Conservation (phyloP, 2,113 vertebrate species). For the Corynorhinus townsendii region DNA sequence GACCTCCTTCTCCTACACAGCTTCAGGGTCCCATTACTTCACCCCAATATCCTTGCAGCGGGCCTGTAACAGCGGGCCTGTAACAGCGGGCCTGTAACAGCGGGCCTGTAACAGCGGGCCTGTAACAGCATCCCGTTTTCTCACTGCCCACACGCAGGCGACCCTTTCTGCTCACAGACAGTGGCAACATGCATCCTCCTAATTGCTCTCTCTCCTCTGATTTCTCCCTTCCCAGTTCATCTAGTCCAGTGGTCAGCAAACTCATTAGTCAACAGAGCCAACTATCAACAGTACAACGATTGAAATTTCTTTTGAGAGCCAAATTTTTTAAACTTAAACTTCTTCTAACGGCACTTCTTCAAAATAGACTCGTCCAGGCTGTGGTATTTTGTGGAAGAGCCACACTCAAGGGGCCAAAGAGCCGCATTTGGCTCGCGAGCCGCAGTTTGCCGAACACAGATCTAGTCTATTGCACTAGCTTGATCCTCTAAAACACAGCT, state of each 20-base stretch:
- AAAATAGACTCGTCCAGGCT: too few species aligned
- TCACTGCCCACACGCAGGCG: neutral
- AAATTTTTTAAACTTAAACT: too few species aligned
- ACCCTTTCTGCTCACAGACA: neutral
- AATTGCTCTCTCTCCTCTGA: neutral
- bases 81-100: neutral
- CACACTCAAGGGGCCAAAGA: too few species aligned
- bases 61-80: neutral
- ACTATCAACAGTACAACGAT: too few species aligned
- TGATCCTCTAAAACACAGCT: neutral
- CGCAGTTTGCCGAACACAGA: too few species aligned
- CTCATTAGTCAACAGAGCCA: too few species aligned
- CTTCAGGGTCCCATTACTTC: neutral
- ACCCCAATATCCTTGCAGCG: neutral
- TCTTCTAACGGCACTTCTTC: too few species aligned
- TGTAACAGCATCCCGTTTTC: neutral
- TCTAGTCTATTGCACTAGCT: neutral
- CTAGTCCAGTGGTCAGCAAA: neutral
- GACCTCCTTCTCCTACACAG: neutral
- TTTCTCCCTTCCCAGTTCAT: neutral
- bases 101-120: neutral
- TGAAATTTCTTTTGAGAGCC: too few species aligned
- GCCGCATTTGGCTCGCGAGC: too few species aligned
- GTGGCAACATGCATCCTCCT: neutral
- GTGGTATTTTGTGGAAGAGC: too few species aligned